phyloP scores from a whole-genome alignment of 2,113 vertebrate species.

The Dascyllus trimaculatus region DNA sequence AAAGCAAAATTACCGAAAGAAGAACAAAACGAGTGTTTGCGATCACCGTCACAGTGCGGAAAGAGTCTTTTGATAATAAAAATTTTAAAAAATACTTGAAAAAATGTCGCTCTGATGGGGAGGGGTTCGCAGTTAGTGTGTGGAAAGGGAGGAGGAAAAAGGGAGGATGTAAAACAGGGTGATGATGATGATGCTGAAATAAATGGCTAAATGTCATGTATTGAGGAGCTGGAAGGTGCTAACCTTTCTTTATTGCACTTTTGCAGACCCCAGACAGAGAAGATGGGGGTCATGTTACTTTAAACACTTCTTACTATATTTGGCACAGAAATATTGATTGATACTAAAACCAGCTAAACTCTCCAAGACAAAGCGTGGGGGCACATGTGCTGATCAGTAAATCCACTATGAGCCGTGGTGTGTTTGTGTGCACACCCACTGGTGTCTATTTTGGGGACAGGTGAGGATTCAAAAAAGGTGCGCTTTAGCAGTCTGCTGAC shows the following conservation, averaged over 20 bases:
- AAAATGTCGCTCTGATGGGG: background rate
- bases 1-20: constrained; percentile 24
- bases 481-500: constrained; percentile 75
- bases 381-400: constrained; percentile 39
- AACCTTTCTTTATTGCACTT: constrained; percentile 62
- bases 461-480: background rate
- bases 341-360: constrained; percentile 14
- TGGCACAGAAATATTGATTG: constrained; percentile 47
- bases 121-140: constrained; percentile 58
- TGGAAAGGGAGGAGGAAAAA: constrained; percentile 36
- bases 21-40: constrained; percentile 5
- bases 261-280: constrained; percentile 27
- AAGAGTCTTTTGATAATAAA: constrained; percentile 46
- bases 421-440: constrained; percentile 21
- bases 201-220: background rate
- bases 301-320: constrained; percentile 44
- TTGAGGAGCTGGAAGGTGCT: constrained; percentile 21
- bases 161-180: background rate
- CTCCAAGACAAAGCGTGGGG: constrained; percentile 14
- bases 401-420: constrained; percentile 24
- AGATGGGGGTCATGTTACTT: constrained; percentile 11
- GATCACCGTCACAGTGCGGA: constrained; percentile 40
- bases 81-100: constrained; percentile 8
- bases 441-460: constrained; percentile 9
- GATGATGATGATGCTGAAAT: constrained; percentile 22